Evolutionary conservation across 1,140 invertebrate species (phyloP).

Genomic region (Neodiprion virginianus): DNA sequence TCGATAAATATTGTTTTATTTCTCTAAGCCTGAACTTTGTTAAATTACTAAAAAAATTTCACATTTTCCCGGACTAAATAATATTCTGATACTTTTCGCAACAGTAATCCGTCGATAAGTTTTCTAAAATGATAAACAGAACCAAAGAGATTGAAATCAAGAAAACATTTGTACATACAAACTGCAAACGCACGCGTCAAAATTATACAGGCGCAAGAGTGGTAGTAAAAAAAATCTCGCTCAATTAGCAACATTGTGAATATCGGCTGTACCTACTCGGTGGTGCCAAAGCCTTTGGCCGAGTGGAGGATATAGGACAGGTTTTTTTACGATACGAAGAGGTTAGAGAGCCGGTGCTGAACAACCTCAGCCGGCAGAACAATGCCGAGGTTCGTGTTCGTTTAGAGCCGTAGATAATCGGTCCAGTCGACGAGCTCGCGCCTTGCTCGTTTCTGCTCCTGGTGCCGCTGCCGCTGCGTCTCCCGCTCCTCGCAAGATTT

Average conservation of each 20-base stretch:
- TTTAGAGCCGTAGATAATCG: slow-evolving; percentile 7
- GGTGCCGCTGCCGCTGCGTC: slow-evolving; percentile 6
- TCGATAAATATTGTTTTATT: too few species aligned
- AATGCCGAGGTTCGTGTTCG: slow-evolving; percentile 4
- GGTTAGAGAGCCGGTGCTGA: not conserved
- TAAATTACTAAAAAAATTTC: too few species aligned
- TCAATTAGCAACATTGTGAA: slow-evolving; percentile 7
- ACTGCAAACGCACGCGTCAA: too few species aligned
- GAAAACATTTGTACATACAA: not conserved
- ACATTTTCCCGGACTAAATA: too few species aligned
- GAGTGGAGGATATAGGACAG: too few species aligned
- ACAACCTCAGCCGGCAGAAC: not conserved
- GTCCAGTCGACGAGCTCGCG: not conserved
- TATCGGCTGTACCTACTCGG: not conserved
- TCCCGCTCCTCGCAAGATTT: slow-evolving; percentile 44
- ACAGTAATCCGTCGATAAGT: too few species aligned
- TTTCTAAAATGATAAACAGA: too few species aligned
- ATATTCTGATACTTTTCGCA: too few species aligned
- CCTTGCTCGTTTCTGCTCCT: not conserved
- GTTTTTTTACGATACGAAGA: too few species aligned
- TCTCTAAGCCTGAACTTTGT: too few species aligned
- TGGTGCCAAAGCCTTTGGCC: too few species aligned
- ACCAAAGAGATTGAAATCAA: not conserved
- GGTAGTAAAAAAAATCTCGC: not conserved
- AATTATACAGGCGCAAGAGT: too few species aligned